A percentile compares a stretch with the other conserved stretches of the same genome.
Evolutionary conservation across 2,888 invertebrate species (phyloP).

Genomic region (Philereme transversata): DNA sequence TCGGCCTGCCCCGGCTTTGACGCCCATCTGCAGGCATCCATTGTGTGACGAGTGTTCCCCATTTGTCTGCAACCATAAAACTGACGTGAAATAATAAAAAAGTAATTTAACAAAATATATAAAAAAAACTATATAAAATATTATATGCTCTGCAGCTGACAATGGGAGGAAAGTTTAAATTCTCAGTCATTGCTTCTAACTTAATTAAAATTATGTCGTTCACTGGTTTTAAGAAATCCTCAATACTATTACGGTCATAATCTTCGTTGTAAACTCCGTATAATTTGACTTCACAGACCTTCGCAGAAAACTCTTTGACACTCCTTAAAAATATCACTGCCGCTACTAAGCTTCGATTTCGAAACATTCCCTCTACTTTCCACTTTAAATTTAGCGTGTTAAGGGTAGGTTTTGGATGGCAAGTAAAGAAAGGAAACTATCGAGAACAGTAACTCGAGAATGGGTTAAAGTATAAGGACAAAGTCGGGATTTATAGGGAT

Average conservation of each 20-base stretch:
- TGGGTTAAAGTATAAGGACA: slow-evolving; percentile 31
- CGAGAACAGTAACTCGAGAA: slow-evolving; percentile 19
- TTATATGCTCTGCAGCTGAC: too few species aligned
- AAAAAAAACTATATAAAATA: too few species aligned
- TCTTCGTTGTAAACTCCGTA: slow-evolving; percentile 11
- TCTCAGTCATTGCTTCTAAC: too few species aligned
- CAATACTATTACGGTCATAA: not conserved
- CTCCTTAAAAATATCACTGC: slow-evolving; percentile 28
- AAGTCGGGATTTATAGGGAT: slow-evolving; percentile 28
- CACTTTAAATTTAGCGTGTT: not conserved
- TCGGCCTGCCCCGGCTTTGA: too few species aligned
- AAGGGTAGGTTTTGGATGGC: slow-evolving; percentile 2
- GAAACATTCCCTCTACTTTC: not conserved
- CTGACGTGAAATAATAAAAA: too few species aligned
- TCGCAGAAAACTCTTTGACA: slow-evolving; percentile 24
- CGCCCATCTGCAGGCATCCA: too few species aligned
- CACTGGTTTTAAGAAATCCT: not conserved
- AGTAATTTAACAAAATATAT: too few species aligned
- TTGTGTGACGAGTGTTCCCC: too few species aligned
- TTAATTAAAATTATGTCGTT: too few species aligned
- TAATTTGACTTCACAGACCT: slow-evolving; percentile 20
- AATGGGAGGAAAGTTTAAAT: too few species aligned
- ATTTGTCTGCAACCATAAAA: too few species aligned
- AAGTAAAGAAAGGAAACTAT: slow-evolving; percentile 20
- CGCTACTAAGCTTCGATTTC: slow-evolving; percentile 15